Percentiles rank a stretch among this genome's conserved stretches.
These are phyloP conservation scores for Gasterosteus nipponicus DNA, from an alignment of 2,113 vertebrate species.

Conservation along the genomic window DNA sequence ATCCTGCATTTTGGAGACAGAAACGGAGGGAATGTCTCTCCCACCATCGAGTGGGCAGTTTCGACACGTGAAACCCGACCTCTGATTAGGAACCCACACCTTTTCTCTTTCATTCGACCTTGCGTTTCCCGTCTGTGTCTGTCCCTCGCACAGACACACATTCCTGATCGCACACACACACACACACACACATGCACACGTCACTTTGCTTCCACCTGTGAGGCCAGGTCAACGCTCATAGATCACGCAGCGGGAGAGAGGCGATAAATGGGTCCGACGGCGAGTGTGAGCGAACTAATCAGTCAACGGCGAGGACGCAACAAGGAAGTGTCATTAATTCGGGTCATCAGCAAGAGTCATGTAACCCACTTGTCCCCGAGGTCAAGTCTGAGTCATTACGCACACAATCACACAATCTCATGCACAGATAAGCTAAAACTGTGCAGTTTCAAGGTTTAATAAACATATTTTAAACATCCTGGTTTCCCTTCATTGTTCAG, in stretches of 20 bases:
- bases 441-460: background rate
- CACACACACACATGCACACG: background rate
- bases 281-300: conserved; percentile 53
- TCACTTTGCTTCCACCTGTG: conserved; percentile 49
- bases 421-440: background rate
- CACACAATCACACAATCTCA: conserved; percentile 20
- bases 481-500: background rate
- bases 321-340: conserved; percentile 38
- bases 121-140: conserved; percentile 39
- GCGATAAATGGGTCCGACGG: conserved; percentile 53
- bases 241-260: conserved; percentile 58
- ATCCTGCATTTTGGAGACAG: background rate
- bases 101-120: conserved; percentile 69
- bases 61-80: conserved; percentile 16
- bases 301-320: conserved; percentile 41
- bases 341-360: conserved; percentile 26
- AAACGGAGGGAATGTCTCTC: background rate
- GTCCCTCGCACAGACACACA: conserved; percentile 9
- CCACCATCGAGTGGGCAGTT: conserved; percentile 4
- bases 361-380: conserved; percentile 48
- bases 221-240: conserved; percentile 52
- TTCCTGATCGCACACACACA: background rate
- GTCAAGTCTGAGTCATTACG: conserved; percentile 37
- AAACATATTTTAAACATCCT: background rate
- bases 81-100: conserved; percentile 31